A percentile compares a stretch with the other conserved stretches of the same genome.
Evolutionary conservation across 2,888 invertebrate species (phyloP).

Genomic region (Lepidochrysops patricia): DNA sequence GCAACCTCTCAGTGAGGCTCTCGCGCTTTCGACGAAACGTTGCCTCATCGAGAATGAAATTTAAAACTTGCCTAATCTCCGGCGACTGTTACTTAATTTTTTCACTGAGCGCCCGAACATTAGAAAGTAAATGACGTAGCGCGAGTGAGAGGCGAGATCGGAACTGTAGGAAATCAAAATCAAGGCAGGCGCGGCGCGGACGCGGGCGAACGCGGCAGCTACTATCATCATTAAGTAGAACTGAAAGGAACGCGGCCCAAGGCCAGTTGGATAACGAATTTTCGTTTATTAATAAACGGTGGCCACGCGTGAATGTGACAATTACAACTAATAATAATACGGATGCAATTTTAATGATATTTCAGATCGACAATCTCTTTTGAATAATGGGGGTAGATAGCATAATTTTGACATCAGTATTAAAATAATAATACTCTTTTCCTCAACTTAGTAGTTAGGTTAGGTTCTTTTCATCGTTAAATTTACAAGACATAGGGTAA

Average conservation of each 20-base stretch:
- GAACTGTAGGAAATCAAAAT: constrained; percentile 11
- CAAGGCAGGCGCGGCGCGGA: neutral
- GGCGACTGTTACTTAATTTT: constrained; percentile 16
- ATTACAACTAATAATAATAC: constrained; percentile 44
- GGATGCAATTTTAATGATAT: constrained; percentile 35
- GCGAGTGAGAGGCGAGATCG: constrained; percentile 8
- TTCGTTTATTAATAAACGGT: constrained; percentile 70
- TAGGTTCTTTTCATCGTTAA: no score
- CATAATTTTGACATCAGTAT: no score
- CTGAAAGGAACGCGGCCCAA: constrained; percentile 67
- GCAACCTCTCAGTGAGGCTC: constrained; percentile 70
- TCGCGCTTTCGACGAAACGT: constrained; percentile 63
- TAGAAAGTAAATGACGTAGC: constrained; percentile 20
- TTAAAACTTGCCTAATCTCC: constrained; percentile 31
- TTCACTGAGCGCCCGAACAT: constrained; percentile 11
- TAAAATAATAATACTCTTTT: no score
- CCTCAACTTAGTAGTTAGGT: no score
- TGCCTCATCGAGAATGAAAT: constrained; percentile 61
- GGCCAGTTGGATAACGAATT: constrained; percentile 71
- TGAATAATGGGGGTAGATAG: no score
- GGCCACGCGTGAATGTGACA: constrained; percentile 61
- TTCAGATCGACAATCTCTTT: no score
- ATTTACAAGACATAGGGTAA: no score
- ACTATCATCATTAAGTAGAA: constrained; percentile 70
- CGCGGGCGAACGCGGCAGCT: constrained; percentile 50